Percentiles rank a stretch among this genome's conserved stretches.
phyloP scores from a whole-genome alignment of 37 sponge, comb jelly and placozoan genomes.

The Mnemiopsis leidyi region DNA sequence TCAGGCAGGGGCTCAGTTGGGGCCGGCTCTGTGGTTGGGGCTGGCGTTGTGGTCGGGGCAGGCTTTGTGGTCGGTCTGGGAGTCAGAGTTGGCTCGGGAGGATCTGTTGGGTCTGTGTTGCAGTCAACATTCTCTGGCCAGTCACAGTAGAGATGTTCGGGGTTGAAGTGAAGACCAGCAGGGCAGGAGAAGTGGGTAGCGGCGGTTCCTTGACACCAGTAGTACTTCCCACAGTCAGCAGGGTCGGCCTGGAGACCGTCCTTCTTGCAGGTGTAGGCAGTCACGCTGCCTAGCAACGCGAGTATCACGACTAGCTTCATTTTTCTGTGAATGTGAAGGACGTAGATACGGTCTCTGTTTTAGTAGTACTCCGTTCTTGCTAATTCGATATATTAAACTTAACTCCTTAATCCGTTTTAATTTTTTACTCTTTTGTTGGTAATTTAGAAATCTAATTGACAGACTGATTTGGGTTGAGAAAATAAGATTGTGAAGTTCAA shows the following conservation, averaged over 20 bases:
- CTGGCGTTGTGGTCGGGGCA: background rate
- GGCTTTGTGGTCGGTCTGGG: background rate
- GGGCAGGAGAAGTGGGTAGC: background rate
- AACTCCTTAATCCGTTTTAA: background rate
- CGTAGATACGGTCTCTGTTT: background rate
- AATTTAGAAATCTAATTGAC: background rate
- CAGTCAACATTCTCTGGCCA: background rate
- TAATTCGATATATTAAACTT: too few species aligned
- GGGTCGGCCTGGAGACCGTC: background rate
- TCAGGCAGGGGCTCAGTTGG: conserved; percentile 11
- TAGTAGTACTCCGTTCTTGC: too few species aligned
- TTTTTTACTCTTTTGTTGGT: background rate
- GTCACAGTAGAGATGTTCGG: background rate
- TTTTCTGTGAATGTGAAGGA: background rate
- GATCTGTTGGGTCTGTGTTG: background rate
- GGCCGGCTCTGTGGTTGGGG: background rate
- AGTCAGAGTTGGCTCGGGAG: background rate
- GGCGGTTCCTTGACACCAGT: background rate
- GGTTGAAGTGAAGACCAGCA: background rate
- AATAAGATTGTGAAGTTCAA: background rate
- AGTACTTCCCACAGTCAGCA: background rate
- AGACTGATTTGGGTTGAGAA: background rate
- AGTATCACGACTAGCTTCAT: background rate
- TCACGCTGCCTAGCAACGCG: background rate
- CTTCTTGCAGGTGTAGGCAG: background rate